These are phyloP conservation scores for Setophaga coronata DNA, from an alignment of 2,113 vertebrate species.

Conservation along the genomic window DNA sequence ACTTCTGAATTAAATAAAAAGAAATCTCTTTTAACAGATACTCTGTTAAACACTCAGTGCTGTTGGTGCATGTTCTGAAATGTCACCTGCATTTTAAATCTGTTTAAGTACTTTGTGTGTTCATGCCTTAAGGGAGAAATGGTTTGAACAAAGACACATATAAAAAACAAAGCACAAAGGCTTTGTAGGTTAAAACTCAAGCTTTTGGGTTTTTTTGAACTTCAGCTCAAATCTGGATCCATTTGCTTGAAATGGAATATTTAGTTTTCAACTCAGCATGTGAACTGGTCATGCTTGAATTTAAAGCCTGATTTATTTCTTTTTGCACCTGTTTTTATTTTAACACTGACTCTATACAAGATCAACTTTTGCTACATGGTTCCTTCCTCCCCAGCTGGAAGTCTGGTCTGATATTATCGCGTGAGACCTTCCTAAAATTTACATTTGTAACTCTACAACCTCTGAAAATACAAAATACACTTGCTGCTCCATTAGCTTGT, in stretches of 20 bases:
- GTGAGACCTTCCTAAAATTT: background rate
- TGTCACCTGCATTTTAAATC: background rate
- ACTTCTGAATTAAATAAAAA: background rate
- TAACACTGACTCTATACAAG: background rate
- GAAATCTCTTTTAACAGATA: background rate
- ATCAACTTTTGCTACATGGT: background rate
- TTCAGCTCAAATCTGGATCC: background rate
- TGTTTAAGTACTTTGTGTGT: background rate
- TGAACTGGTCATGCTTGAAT: slow-evolving; percentile 49
- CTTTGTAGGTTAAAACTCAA: background rate
- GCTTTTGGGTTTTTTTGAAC: background rate
- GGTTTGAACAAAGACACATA: background rate
- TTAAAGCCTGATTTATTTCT: slow-evolving; percentile 39
- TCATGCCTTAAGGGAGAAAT: background rate
- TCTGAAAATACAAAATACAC: background rate
- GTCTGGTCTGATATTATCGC: background rate
- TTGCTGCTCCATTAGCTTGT: background rate
- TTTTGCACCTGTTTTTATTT: slow-evolving; percentile 57
- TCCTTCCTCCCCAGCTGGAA: slow-evolving; percentile 23
- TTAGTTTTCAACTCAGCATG: slow-evolving; percentile 34
- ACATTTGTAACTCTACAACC: background rate
- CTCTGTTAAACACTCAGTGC: background rate
- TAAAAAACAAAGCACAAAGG: background rate
- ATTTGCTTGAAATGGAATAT: slow-evolving; percentile 26
- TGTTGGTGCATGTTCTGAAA: background rate